Evolutionary conservation across 2,113 vertebrate species (phyloP), one percentile per base, ranked within the genome.

Genomic region (Pangasianodon hypophthalmus): DNA sequence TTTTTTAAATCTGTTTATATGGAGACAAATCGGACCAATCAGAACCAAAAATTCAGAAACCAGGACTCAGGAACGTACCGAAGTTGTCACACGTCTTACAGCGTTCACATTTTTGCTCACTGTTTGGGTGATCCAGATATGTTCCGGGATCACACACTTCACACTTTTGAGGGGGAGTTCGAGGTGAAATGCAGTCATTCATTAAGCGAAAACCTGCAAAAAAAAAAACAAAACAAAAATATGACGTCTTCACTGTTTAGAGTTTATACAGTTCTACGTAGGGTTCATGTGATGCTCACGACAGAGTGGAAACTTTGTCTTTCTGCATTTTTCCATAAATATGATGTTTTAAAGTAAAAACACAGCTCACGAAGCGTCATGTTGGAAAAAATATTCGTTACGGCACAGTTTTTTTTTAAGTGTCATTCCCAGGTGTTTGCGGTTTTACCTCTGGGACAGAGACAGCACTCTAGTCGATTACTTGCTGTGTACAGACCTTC

Each of bases 11-110:
- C 1, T 16, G 54, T 56, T 56, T 56, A 62, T 1, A 10, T 6
- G 60, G 21, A 21, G 62, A 67, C 5, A n/a, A 11, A 1, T 37
- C 16, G 19, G 4, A 7, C 21, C 44, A 79, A 79, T 48, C 44
- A 79, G 24, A 37, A 73, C 0, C 32, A 32, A 2, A 37, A 19
- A 73, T 3, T 2, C 48, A 21, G 21, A 84, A 60, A 91, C 41
- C 48, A 58, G 3, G 37, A 37, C 14, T n/a, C 2, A 73, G n/a
- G 32, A 41, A 37, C 81, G 7, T 37, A 96, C 96, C 93, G 1
- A 88, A 89, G 1, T 0, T 0, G 0, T 93, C 87, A 56, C 96
- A 96, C 24, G 87, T 89, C 0, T 19, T 90, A 91, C 96, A 96
- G 9, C 0, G 56, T 0, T 91, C 73, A 81, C 96, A 96, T 0